phyloP scores from a whole-genome alignment of 2,888 invertebrate species.

The Eristalinus aeneus region DNA sequence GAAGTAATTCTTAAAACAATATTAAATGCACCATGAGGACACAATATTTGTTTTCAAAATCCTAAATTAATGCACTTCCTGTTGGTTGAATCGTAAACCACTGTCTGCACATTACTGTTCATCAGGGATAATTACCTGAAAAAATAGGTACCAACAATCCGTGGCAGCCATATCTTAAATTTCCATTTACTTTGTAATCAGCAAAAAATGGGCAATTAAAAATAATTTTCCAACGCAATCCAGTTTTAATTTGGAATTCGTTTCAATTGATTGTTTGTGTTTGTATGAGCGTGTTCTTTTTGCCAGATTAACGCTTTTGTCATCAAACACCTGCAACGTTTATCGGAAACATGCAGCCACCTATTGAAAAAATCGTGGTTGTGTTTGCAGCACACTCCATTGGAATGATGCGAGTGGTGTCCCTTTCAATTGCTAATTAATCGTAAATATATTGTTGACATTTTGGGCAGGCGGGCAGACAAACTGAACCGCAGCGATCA shows the following conservation, averaged over 20 bases:
- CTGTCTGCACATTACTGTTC: neutral
- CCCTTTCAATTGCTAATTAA: conserved; percentile 2
- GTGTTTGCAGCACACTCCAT: neutral
- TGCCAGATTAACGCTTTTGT: neutral
- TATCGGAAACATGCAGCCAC: neutral
- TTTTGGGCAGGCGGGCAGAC: neutral
- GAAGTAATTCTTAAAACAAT: too few species aligned
- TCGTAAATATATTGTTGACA: conserved; percentile 20
- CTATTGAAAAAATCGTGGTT: neutral
- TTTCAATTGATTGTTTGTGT: neutral
- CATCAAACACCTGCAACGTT: neutral
- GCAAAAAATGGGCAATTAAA: neutral
- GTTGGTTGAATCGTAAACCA: too few species aligned
- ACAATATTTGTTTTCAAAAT: too few species aligned
- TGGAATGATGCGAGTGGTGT: neutral
- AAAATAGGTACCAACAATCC: neutral
- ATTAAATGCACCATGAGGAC: too few species aligned
- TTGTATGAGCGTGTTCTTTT: too few species aligned
- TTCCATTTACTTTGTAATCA: neutral
- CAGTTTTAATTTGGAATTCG: neutral
- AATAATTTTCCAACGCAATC: neutral
- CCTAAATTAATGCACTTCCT: too few species aligned
- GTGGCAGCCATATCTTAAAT: neutral
- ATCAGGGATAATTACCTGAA: neutral
- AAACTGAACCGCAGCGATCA: neutral